Base-by-base conservation (phyloP, 2,797 vertebrate species). In the Ciconia nigra region DNA sequence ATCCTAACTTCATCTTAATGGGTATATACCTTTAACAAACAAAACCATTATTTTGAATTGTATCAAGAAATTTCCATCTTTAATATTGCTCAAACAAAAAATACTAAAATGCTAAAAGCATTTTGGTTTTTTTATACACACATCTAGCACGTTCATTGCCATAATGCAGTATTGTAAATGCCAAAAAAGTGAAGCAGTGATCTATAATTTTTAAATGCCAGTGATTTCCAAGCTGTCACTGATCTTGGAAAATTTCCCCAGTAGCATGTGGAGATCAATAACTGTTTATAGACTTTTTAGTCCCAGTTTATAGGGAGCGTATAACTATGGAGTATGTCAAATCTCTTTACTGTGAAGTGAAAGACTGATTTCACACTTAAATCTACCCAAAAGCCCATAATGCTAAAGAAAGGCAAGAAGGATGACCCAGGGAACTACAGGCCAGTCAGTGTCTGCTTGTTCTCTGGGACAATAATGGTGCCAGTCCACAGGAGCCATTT, bases 201-300 rank as follows among this genome's bases (percentile, higher is more conserved):
- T 94, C 96, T 93, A 83, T 86, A 92, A 94, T 95, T 97, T 84
- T 76, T 69, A 97, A 97, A 97, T 95, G 89, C 90, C 95, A 98
- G 78, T 61, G 58, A 97, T 95, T 93, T 96, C 89, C 91, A 96
- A 96, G 94, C 94, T 89, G 93, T 97, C 59, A 49, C 93, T 90
- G 90, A 67, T 90, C 93, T 97, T 97, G 93, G 97, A 97, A 96
- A 87, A 96, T 74, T 95, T 97, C 92, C 93, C 57, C 65, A 63
- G 79, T 95, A 96, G 94, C 96, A 97, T 90, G 76, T 95, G 96
- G 78, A 95, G 69, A 97, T 96, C 83, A 97, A 62, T 89, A 97
- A 95, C 89, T 95, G 96, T 90, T 94, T 96, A 94, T 41, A 95
- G 95, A 97, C 52, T 87, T 93, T 93, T 93, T 95, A 92, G 90